Evolutionary conservation across 2,888 invertebrate species (phyloP).

Genomic region (Onthophagus sagittarius): DNA sequence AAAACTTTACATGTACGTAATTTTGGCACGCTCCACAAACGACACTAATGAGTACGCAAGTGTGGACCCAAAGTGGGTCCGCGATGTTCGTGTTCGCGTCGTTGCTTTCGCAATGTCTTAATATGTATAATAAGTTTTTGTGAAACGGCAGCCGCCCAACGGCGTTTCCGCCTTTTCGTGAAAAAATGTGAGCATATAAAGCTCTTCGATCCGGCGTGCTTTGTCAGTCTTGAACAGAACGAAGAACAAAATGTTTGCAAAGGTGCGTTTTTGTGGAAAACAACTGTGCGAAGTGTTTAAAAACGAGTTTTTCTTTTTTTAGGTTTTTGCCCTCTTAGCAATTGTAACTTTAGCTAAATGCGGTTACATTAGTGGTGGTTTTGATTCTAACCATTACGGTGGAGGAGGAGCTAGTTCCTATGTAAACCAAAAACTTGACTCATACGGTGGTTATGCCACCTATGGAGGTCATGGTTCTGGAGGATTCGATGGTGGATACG

Average conservation of each 20-base stretch:
- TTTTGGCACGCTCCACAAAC: not conserved
- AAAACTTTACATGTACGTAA: not conserved
- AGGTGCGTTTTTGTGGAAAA: not conserved
- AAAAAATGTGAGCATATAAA: not conserved
- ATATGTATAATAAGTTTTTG: not conserved
- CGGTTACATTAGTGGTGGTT: constrained; percentile 16
- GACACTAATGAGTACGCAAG: not conserved
- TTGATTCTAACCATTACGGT: constrained; percentile 10
- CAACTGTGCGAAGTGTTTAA: not conserved
- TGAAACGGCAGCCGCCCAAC: not conserved
- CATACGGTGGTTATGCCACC: constrained; percentile 6
- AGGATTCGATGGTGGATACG: not conserved
- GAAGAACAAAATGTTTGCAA: not conserved
- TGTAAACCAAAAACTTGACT: constrained; percentile 12
- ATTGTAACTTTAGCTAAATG: not conserved
- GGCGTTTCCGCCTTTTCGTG: not conserved
- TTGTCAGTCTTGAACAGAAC: not conserved
- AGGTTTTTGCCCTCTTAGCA: constrained; percentile 10
- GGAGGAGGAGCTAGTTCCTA: constrained; percentile 16
- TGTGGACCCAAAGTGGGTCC: not conserved
- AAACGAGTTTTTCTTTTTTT: not conserved
- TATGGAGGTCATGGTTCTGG: constrained; percentile 4
- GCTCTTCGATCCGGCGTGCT: not conserved
- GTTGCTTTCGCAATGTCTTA: not conserved
- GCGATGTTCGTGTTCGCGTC: not conserved